phyloP scores from a whole-genome alignment of 2,888 invertebrate genomes.

The Dicycla oo region DNA sequence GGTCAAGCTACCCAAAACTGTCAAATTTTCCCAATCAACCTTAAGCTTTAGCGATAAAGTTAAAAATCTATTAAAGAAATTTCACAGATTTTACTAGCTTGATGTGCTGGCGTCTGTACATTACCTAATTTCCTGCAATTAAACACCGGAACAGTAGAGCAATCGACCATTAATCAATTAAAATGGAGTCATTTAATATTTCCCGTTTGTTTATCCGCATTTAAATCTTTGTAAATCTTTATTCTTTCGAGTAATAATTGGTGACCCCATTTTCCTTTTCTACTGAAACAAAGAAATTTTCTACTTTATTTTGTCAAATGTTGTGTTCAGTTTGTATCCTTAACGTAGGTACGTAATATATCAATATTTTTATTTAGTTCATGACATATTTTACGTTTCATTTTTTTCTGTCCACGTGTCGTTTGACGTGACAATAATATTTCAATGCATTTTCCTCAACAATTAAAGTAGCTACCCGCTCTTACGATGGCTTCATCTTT shows the following conservation, averaged over 20 bases:
- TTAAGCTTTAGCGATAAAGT: too few relatives aligned
- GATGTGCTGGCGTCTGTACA: too few relatives aligned
- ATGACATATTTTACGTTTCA: not conserved
- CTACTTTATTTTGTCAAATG: not conserved
- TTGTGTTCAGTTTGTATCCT: not conserved
- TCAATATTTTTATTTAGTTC: not conserved
- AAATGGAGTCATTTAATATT: conserved; percentile 11
- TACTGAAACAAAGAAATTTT: not conserved
- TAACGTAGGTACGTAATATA: not conserved
- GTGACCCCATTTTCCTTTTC: not conserved
- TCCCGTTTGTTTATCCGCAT: not conserved
- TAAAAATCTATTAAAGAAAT: too few relatives aligned
- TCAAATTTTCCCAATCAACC: too few relatives aligned
- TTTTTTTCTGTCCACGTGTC: not conserved
- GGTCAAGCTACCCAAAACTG: too few relatives aligned
- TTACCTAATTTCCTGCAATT: conserved; percentile 55
- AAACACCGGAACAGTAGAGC: conserved; percentile 28
- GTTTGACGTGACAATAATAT: not conserved
- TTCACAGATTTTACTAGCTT: too few relatives aligned
- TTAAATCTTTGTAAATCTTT: not conserved
- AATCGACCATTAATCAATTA: conserved; percentile 26
- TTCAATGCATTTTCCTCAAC: conserved; percentile 40
- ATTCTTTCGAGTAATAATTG: not conserved
- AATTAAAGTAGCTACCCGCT: not conserved
- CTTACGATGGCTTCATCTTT: conserved; percentile 58